phyloP scores from a whole-genome alignment of 2,797 vertebrate species.

The Philypnodon macrostomus region DNA sequence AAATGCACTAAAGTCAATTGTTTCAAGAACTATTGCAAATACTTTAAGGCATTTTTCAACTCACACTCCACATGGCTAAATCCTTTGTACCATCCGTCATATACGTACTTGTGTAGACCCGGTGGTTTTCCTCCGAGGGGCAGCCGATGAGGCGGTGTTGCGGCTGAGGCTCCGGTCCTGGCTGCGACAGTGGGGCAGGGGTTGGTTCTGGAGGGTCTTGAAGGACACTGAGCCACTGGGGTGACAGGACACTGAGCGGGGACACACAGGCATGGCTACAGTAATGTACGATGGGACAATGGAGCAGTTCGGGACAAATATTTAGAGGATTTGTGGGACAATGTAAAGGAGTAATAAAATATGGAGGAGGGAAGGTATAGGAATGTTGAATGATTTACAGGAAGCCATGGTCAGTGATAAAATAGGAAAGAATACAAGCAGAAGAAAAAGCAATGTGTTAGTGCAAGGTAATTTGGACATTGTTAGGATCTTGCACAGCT shows the following conservation, averaged over 20 bases:
- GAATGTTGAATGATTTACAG: constrained; percentile 25
- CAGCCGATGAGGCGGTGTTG: constrained; percentile 41
- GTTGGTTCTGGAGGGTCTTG: constrained; percentile 84
- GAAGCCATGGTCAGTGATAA: constrained; percentile 32
- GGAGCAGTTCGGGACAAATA: constrained; percentile 27
- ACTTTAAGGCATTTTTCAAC: no score
- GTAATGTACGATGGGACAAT: constrained; percentile 53
- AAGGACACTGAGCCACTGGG: constrained; percentile 88
- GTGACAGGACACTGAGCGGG: constrained; percentile 99
- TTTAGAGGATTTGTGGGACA: constrained; percentile 20
- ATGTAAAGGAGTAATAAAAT: constrained; percentile 16
- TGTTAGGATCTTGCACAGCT: no score
- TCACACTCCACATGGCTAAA: no score
- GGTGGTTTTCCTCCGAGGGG: constrained; percentile 78
- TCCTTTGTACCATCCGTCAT: no score
- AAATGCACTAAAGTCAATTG: no score
- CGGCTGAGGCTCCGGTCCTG: constrained; percentile 61
- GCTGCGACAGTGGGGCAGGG: constrained; percentile 66
- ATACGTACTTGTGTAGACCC: constrained; percentile 71
- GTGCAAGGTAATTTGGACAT: constrained; percentile 20
- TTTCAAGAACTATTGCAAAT: no score
- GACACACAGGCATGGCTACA: constrained; percentile 96
- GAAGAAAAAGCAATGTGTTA: constrained; percentile 52
- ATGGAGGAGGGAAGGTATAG: constrained; percentile 22
- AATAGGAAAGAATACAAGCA: constrained; percentile 26